Evolutionary conservation across 1,140 invertebrate species (phyloP).

Genomic region (Uloborus diversus): DNA sequence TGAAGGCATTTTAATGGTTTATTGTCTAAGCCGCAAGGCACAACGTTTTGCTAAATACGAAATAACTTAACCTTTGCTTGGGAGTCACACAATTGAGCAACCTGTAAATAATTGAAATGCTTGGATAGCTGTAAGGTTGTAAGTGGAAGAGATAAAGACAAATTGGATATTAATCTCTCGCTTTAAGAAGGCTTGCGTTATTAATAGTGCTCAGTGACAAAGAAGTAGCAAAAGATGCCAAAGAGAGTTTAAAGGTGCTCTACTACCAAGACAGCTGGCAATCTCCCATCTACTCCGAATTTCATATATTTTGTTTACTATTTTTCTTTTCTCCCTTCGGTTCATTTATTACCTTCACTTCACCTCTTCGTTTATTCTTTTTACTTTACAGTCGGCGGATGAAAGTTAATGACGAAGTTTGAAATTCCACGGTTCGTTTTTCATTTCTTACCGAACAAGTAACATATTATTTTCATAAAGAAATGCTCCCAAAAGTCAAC

Average conservation of each 20-base stretch:
- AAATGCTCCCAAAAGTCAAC: constrained; percentile 1
- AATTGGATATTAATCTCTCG: constrained; percentile 52
- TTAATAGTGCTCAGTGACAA: constrained; percentile 52
- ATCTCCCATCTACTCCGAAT: constrained; percentile 1
- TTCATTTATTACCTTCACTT: not conserved
- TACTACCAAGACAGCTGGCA: constrained; percentile 9
- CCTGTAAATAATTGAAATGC: constrained; percentile 44
- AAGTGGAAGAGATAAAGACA: constrained; percentile 53
- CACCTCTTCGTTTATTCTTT: not conserved
- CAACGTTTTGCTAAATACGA: too few relatives aligned
- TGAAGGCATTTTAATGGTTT: too few relatives aligned
- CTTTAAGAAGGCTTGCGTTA: constrained; percentile 47
- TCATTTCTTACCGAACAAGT: constrained; percentile 1
- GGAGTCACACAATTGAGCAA: not conserved
- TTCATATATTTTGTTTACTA: too few relatives aligned
- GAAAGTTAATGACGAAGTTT: constrained; percentile 50
- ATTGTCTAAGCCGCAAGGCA: too few relatives aligned
- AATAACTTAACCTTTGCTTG: too few relatives aligned
- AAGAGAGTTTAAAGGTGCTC: constrained; percentile 28
- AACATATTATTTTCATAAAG: constrained; percentile 12
- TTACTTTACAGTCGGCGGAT: constrained; percentile 20
- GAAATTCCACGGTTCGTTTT: constrained; percentile 41
- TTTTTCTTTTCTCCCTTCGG: not conserved
- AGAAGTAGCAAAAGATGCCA: constrained; percentile 55
- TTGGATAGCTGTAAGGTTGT: constrained; percentile 23